Evolutionary conservation across 2,797 vertebrate genomes (phyloP), one percentile per base, ranked within the genome.

Genomic region (Tragopan temminckii): DNA sequence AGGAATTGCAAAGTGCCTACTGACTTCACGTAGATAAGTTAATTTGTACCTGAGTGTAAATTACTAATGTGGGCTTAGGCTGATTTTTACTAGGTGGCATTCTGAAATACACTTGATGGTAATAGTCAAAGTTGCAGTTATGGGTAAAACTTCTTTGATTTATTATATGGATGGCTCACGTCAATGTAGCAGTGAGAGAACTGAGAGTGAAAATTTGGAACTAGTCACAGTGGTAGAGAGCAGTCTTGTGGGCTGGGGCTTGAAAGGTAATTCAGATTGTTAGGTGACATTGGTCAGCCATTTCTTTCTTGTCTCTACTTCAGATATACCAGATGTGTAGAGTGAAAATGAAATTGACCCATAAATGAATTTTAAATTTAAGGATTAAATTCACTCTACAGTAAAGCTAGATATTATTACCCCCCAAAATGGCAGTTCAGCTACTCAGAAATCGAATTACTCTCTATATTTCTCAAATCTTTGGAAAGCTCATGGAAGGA

Each of bases 361-460:
- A 45, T 36, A 69, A 66, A 86, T 72, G 42, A 85, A 80, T 80
- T 76, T 74, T 61, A 69, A 70, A 89, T 76, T 50, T 63, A 69
- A 81, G 67, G 70, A 88, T 83, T 88, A 67, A 85, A 80, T 29
- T 33, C 11, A n/a, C 85, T 90, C 53, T 25, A 67, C 50, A 52
- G 45, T 35, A 62, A 38, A 94, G 55, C 27, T 78, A 81, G 42
- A 7, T 78, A 11, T 76, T 66, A 83, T 68, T 79, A 45, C 23
- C 13, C 14, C 3, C 0, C 14, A 46, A 80, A 88, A 80, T 36
- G 84, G 71, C 70, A 92, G 89, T 88, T 96, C 53, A 85, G 77
- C 92, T 83, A 88, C 69, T 74, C 35, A 64, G n/a, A 81, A 91
- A 66, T 63, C 68, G 90, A 85, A 74, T 59, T 71, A 58, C 43